phyloP scores from a whole-genome alignment of 1,140 invertebrate species.

The Oreohelix idahoensis region DNA sequence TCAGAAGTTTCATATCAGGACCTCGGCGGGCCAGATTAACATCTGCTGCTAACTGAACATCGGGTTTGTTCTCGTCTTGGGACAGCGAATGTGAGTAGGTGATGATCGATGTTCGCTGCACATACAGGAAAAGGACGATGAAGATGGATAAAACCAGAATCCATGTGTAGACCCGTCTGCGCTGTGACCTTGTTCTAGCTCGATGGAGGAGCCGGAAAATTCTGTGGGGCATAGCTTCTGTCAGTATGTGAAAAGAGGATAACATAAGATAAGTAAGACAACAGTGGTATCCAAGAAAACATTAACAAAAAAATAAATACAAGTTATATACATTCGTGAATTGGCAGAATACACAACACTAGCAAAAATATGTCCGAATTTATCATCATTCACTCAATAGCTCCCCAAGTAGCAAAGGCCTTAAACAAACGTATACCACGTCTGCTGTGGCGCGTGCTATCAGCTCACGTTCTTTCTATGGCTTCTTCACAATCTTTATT shows the following conservation, averaged over 20 bases:
- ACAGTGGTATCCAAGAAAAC: too few species aligned
- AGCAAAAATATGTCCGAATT: too few species aligned
- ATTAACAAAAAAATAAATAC: too few species aligned
- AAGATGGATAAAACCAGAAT: background rate
- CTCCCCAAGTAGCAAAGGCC: too few species aligned
- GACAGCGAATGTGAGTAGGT: background rate
- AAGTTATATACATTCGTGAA: too few species aligned
- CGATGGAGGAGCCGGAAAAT: conserved; percentile 39
- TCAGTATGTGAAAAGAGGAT: background rate
- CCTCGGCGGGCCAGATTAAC: background rate
- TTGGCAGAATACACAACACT: too few species aligned
- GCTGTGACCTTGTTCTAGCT: conserved; percentile 44
- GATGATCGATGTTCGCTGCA: conserved; percentile 30
- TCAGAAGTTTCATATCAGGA: conserved; percentile 33
- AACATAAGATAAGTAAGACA: too few species aligned
- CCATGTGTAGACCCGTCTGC: conserved; percentile 39
- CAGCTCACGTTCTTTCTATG: too few species aligned
- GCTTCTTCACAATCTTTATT: too few species aligned
- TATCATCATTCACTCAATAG: too few species aligned
- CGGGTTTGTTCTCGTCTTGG: background rate
- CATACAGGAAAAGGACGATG: conserved; percentile 34
- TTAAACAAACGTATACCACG: too few species aligned
- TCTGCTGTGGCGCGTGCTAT: too few species aligned
- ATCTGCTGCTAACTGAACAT: background rate
- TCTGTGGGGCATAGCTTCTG: conserved; percentile 31